Evolutionary conservation across 2,113 vertebrate genomes (phyloP), one percentile per base, ranked within the genome.

Genomic region (Heterotis niloticus): DNA sequence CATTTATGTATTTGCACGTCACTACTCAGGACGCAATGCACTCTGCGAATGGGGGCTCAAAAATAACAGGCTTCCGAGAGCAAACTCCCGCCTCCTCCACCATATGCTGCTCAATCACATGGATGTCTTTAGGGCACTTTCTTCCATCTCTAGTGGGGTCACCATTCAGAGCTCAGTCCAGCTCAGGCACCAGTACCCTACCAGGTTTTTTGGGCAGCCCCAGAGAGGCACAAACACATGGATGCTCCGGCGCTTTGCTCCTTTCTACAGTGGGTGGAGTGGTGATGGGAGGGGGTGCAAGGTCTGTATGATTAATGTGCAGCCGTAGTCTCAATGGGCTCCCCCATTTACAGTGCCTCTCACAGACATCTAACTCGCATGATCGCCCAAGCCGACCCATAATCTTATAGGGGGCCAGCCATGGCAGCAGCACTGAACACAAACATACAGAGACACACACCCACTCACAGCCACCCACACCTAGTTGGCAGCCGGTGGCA

Each of bases 281-380:
- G 34, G 79, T 64, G 51, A 20, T n/a, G 24, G 80, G 82, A 85
- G 83, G 88, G 77, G 84, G 84, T 80, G 72, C 77, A 82, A 81
- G 84, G 84, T 87, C 75, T 78, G 84, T 85, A 85, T 91, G 92
- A 93, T 92, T 91, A 91, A 93, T 93, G 88, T 86, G 88, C 84
- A 83, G 86, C 86, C 87, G 79, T 86, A 87, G 83, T 90, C 89
- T 90, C 85, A 80, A 86, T 89, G 82, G 85, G 86, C 84, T 91
- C 88, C 80, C 86, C 88, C 83, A 90, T 91, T 91, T 91, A 85
- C 86, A 87, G 86, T 80, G 83, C 81, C 84, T 80, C 86, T 89
- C 84, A 81, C 83, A 76, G 82, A 80, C 85, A 86, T 82, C 87
- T 84, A 86, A 85, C 88, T 85, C 84, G 90, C 90, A 88, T 89